These are phyloP conservation scores for Sebastes oblongus DNA, from an alignment of 2,797 vertebrate species.

Conservation along the genomic window DNA sequence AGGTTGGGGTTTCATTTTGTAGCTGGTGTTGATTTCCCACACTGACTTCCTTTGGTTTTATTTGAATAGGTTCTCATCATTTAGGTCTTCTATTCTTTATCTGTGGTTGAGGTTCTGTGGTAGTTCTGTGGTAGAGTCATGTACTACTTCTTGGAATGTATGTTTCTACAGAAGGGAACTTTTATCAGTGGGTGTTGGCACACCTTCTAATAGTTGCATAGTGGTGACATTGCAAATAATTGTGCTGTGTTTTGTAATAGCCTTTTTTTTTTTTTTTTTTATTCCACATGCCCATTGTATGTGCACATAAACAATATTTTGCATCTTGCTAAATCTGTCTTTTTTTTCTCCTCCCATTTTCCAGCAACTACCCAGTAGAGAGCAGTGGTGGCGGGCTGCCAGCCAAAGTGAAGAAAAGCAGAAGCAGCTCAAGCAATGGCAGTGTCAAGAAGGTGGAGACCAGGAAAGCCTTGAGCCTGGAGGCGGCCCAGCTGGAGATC, in stretches of 20 bases:
- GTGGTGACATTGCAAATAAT: not conserved
- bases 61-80: not conserved
- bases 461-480: constrained; percentile 82
- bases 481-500: constrained; percentile 74
- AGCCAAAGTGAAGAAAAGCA: constrained; percentile 76
- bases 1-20: not conserved
- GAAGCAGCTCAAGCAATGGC: constrained; percentile 65
- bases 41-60: not conserved
- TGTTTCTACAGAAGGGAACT: not conserved
- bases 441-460: constrained; percentile 67
- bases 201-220: not conserved
- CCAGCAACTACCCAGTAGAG: constrained; percentile 71
- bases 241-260: not conserved
- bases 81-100: not conserved
- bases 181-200: not conserved
- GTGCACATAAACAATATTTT: not conserved
- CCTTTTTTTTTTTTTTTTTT: not conserved
- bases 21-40: not conserved
- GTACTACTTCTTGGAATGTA: not conserved
- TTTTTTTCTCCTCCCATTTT: not conserved
- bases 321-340: not conserved
- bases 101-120: not conserved
- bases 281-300: not conserved
- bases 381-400: constrained; percentile 65
- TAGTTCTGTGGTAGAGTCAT: not conserved